Evolutionary conservation across 2,113 vertebrate species (phyloP), one percentile per base, ranked within the genome.

Genomic region (Marmota monax): DNA sequence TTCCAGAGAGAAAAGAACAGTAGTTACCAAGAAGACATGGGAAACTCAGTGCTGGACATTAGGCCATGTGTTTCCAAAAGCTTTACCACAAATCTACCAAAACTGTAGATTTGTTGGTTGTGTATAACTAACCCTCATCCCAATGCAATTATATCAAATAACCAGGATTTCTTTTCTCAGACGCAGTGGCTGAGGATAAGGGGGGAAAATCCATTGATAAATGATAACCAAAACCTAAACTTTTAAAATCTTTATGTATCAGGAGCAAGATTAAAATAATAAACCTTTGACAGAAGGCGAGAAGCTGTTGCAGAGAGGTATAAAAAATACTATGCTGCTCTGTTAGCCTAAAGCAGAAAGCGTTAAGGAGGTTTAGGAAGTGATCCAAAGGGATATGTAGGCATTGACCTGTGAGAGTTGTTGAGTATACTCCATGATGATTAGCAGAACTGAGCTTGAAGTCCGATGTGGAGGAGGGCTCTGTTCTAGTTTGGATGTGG

Each of bases 301-400:
- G 20, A 83, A 18, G n/a, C 51, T 2, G 2, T 4, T 58, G 32
- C 1, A 22, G 69, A 48, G 0, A 20, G 22, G 27, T 13, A 73
- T 39, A 17, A 7, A 58, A n/a, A 77, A 29, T 25, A 22, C 0
- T 7, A 4, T 1, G 1, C 73, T 37, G 12, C 1, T 11, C 13
- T 18, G 7, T 32, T 63, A 86, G 58, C 4, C 22, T 17, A 82
- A 70, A 61, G 4, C 7, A 82, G 37, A 45, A 67, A 78, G 34
- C 14, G 1, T 13, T 53, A 14, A 92, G 10, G 20, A 58, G 2
- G 7, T 63, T 17, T 63, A 70, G 6, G 17, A 39, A 16, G 39
- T 20, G 22, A 53, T 23, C 16, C 48, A 12, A 45, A 45, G 42
- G 42, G 42, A 42, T 42, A 42, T 42, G 5, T 42, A 42, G 42